Evolutionary conservation across 2,113 vertebrate genomes (phyloP).

Genomic region (Chrysochloris asiatica): DNA sequence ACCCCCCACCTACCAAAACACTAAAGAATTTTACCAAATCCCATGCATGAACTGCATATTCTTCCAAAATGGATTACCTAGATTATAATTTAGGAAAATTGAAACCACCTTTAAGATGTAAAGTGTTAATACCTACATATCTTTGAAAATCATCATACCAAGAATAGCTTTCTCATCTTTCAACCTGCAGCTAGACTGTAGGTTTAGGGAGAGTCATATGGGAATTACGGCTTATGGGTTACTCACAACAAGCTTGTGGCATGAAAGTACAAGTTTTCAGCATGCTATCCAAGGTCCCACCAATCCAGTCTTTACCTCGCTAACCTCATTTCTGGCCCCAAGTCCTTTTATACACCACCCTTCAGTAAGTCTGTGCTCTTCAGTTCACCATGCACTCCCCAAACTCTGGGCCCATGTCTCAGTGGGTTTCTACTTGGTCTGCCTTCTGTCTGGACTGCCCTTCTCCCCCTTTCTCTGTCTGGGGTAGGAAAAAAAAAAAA

Average conservation of each 20-base stretch:
- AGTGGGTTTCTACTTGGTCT: neutral
- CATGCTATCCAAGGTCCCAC: no score
- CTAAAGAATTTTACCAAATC: slow-evolving; percentile 40
- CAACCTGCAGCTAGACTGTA: neutral
- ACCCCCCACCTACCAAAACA: neutral
- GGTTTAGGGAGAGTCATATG: neutral
- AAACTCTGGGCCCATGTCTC: neutral
- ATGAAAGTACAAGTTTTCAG: neutral
- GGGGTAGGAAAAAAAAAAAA: no score
- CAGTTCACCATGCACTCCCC: neutral
- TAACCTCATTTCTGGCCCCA: neutral
- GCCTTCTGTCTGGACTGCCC: neutral
- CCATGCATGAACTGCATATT: neutral
- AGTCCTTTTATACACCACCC: neutral
- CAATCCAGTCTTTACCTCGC: neutral
- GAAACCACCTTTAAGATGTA: neutral
- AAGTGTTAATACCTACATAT: slow-evolving; percentile 19
- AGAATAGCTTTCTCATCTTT: neutral
- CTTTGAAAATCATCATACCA: neutral
- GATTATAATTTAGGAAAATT: neutral
- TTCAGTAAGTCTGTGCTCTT: neutral
- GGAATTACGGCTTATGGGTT: neutral
- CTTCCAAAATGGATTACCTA: slow-evolving; percentile 49
- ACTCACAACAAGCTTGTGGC: neutral
- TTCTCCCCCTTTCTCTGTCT: neutral